A percentile compares a stretch with the other conserved stretches of the same genome.
Conservation (phyloP, 2,113 vertebrate genomes). For the Delphinus delphis region DNA sequence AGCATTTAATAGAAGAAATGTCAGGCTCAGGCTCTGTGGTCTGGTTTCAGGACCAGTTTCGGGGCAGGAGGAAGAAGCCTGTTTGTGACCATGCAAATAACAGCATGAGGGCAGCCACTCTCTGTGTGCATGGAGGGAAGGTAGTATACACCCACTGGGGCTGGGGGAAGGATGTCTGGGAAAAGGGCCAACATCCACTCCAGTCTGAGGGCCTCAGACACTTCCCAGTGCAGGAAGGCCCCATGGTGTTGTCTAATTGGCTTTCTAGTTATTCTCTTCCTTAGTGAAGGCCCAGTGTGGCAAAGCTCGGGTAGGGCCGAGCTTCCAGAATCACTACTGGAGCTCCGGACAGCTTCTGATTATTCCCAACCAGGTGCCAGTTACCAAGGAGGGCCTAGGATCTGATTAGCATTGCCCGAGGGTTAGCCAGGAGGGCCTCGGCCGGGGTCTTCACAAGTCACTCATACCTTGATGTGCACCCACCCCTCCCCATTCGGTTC, state of each 20-base stretch:
- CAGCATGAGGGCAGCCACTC: conserved; percentile 8
- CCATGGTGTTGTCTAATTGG: conserved; percentile 60
- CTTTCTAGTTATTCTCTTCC: conserved; percentile 55
- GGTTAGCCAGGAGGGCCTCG: not conserved
- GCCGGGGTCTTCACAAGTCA: not conserved
- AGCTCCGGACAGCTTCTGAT: not conserved
- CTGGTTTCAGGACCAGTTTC: not conserved
- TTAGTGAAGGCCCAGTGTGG: conserved; percentile 20
- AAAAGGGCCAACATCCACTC: conserved; percentile 60
- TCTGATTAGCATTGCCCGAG: not conserved
- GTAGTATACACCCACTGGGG: conserved; percentile 11
- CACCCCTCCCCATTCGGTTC: not conserved
- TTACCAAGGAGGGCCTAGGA: not conserved
- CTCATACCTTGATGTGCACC: not conserved
- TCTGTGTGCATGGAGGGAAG: conserved; percentile 43
- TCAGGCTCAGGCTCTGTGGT: conserved; percentile 2
- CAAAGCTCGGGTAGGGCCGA: not conserved
- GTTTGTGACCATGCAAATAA: conserved; percentile 29
- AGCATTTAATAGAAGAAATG: conserved; percentile 11
- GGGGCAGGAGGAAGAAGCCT: not conserved
- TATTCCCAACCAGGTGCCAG: not conserved
- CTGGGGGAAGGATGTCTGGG: conserved; percentile 52
- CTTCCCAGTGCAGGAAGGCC: conserved; percentile 56
- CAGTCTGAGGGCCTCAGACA: conserved; percentile 57
- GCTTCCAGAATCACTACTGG: conserved; percentile 36